Evolutionary conservation across 2,113 vertebrate genomes (phyloP).

Genomic region (Lagopus leucura): DNA sequence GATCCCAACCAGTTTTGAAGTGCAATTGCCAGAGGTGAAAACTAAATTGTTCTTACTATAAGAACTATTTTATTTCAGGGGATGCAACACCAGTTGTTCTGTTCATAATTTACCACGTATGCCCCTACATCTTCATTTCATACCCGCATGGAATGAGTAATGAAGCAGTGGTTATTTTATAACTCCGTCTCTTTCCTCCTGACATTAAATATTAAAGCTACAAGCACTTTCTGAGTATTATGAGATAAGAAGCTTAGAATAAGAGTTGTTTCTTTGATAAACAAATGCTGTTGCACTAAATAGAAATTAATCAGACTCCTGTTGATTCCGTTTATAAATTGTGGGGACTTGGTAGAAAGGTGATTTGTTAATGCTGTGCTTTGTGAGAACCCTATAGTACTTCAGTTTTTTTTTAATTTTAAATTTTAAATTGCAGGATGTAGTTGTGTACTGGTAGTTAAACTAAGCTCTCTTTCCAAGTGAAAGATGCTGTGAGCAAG

Average conservation of each 20-base stretch:
- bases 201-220: slow-evolving; percentile 54
- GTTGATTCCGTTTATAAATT: not conserved
- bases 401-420: not conserved
- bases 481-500: not conserved
- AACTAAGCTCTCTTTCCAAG: not conserved
- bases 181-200: not conserved
- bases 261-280: not conserved
- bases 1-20: not conserved
- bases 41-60: not conserved
- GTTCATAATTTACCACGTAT: not conserved
- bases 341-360: not conserved
- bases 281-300: not conserved
- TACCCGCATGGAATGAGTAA: slow-evolving; percentile 16
- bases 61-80: not conserved
- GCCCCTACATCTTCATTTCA: not conserved
- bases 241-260: not conserved
- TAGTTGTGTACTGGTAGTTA: not conserved
- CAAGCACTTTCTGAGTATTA: slow-evolving; percentile 7
- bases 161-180: slow-evolving; percentile 27
- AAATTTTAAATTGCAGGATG: not conserved
- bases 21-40: not conserved
- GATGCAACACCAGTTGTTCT: not conserved
- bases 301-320: not conserved
- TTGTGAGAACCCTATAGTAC: not conserved
- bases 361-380: not conserved